These are phyloP conservation scores for Hippocampus mohnikei DNA, from an alignment of 2,113 vertebrate species.

Conservation along the genomic window DNA sequence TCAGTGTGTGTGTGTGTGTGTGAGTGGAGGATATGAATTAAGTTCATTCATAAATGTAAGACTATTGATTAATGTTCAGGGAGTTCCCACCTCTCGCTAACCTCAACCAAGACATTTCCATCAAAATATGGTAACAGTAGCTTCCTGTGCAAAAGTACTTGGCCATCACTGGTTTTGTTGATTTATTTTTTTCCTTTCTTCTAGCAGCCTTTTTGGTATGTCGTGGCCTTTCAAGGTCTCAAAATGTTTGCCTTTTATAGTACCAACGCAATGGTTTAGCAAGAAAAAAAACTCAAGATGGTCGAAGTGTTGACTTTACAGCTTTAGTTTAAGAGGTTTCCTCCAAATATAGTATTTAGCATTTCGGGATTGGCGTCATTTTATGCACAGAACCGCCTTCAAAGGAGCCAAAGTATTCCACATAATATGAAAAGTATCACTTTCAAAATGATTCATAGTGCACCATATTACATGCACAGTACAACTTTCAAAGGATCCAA, in stretches of 20 bases:
- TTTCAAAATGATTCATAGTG: not conserved
- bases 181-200: not conserved
- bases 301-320: not conserved
- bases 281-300: not conserved
- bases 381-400: not conserved
- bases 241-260: not conserved
- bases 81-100: conserved; percentile 15
- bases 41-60: conserved; percentile 46
- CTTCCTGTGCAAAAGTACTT: not conserved
- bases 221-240: not conserved
- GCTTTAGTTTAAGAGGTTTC: not conserved
- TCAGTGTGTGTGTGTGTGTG: conserved; percentile 21
- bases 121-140: not conserved
- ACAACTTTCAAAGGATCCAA: not conserved
- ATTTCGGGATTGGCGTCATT: not conserved
- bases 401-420: not conserved
- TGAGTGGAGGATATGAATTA: conserved; percentile 27
- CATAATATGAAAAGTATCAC: not conserved
- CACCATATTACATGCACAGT: not conserved
- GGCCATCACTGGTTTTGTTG: not conserved
- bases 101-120: not conserved
- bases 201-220: not conserved
- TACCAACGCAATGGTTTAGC: not conserved
- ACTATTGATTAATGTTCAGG: conserved; percentile 28
- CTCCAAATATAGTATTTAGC: not conserved